Percentiles rank a stretch among this genome's conserved stretches.
Evolutionary conservation across 2,113 vertebrate genomes (phyloP).

Genomic region (Saguinus midas): DNA sequence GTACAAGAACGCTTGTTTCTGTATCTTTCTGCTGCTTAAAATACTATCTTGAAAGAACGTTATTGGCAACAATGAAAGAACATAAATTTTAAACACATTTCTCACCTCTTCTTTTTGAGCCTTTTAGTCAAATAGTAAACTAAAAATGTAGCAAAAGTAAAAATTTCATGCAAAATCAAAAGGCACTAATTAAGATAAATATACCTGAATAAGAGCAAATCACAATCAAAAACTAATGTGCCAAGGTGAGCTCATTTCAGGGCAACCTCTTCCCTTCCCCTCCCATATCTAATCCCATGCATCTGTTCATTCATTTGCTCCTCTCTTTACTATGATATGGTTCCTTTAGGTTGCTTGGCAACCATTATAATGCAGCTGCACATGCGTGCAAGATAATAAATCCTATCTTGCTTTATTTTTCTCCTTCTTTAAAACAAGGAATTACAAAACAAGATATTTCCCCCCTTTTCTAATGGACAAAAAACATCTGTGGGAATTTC

Average conservation of each 20-base stretch:
- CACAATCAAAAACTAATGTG: constrained; percentile 37
- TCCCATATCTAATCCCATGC: constrained; percentile 72
- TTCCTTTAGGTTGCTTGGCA: constrained; percentile 81
- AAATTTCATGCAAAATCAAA: constrained; percentile 40
- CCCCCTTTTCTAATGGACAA: constrained; percentile 67
- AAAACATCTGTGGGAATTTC: constrained; percentile 78
- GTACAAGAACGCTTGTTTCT: background rate
- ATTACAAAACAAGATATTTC: constrained; percentile 69
- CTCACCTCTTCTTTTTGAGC: constrained; percentile 4
- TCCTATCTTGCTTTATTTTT: constrained; percentile 77
- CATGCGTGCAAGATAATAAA: constrained; percentile 78
- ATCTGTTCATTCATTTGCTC: constrained; percentile 74
- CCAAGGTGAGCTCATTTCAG: constrained; percentile 69
- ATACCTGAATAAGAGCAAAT: constrained; percentile 17
- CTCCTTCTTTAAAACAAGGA: constrained; percentile 74
- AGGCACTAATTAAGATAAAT: constrained; percentile 49
- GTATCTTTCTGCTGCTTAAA: constrained; percentile 33
- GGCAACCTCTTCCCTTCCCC: constrained; percentile 29
- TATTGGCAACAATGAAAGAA: constrained; percentile 30
- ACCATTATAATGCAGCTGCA: constrained; percentile 77
- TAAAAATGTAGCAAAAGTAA: constrained; percentile 41
- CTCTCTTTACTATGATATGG: constrained; percentile 75
- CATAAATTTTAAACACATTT: constrained; percentile 43
- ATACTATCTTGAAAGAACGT: constrained; percentile 18
- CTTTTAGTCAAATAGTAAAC: constrained; percentile 41